A percentile compares a stretch with the other conserved stretches of the same genome.
These are phyloP conservation scores for Cephus rjabovi DNA, from an alignment of 2,888 invertebrate genomes.

Conservation along the genomic window DNA sequence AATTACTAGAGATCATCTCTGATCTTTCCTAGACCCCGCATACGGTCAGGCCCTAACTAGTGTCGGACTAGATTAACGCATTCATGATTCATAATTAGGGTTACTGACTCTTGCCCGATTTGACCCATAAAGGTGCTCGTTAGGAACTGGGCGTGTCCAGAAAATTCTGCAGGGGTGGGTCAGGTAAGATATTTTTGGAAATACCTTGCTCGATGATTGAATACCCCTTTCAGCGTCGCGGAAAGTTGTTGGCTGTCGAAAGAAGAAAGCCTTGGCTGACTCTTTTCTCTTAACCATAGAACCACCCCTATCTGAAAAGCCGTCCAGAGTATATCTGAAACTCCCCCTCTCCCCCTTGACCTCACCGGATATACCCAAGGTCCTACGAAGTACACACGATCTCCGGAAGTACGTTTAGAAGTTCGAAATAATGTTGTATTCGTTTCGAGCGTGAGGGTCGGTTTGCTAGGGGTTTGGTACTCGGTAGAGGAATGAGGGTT, in stretches of 20 bases:
- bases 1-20: neutral
- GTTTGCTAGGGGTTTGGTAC: neutral
- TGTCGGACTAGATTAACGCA: neutral
- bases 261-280: neutral
- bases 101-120: too few relatives aligned
- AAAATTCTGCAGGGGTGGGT: too few relatives aligned
- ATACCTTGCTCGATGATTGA: too few relatives aligned
- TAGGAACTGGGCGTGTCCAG: too few relatives aligned
- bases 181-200: too few relatives aligned
- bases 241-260: too few relatives aligned
- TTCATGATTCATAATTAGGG: neutral
- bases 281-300: neutral
- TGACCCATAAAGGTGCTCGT: too few relatives aligned
- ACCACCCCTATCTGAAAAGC: too few relatives aligned
- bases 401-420: slow-evolving; percentile 21
- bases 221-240: too few relatives aligned
- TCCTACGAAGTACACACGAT: neutral
- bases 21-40: neutral
- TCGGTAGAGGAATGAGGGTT: neutral
- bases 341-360: neutral
- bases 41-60: neutral
- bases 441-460: neutral
- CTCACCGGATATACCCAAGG: neutral
- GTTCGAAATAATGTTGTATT: slow-evolving; percentile 39
- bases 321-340: too few relatives aligned